Evolutionary conservation across 1,140 invertebrate species (phyloP).

Genomic region (Pseudomyrmex concolor): DNA sequence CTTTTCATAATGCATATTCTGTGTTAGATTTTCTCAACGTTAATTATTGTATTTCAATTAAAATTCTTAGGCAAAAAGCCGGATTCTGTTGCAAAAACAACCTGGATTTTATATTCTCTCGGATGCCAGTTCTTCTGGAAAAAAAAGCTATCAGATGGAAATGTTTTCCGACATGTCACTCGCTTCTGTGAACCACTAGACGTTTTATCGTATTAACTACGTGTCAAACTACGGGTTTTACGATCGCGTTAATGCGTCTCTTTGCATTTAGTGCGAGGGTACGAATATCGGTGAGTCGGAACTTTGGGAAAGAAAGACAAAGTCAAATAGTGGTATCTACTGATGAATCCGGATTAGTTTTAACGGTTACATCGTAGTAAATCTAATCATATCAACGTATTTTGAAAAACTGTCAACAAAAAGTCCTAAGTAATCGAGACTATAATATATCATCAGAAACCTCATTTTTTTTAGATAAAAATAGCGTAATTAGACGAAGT

Average conservation of each 20-base stretch:
- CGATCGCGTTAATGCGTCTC: slow-evolving; percentile 63
- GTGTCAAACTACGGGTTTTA: slow-evolving; percentile 70
- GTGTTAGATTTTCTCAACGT: not conserved
- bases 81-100: not conserved
- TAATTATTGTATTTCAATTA: slow-evolving; percentile 26
- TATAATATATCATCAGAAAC: too few relatives aligned
- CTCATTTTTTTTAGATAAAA: too few relatives aligned
- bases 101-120: not conserved
- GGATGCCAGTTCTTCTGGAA: not conserved
- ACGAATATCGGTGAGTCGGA: slow-evolving; percentile 28
- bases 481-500: too few relatives aligned
- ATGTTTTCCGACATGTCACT: slow-evolving; percentile 18
- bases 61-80: not conserved
- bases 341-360: slow-evolving; percentile 58
- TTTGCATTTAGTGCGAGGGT: slow-evolving; percentile 48
- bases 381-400: not conserved
- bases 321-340: slow-evolving; percentile 35
- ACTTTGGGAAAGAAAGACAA: not conserved
- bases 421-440: too few relatives aligned
- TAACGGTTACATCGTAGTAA: not conserved
- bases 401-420: not conserved
- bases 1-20: not conserved
- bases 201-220: slow-evolving; percentile 59
- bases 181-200: slow-evolving; percentile 47
- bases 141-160: slow-evolving; percentile 37